Evolutionary conservation across 2,888 invertebrate genomes (phyloP).

Genomic region (Unio delphinus): DNA sequence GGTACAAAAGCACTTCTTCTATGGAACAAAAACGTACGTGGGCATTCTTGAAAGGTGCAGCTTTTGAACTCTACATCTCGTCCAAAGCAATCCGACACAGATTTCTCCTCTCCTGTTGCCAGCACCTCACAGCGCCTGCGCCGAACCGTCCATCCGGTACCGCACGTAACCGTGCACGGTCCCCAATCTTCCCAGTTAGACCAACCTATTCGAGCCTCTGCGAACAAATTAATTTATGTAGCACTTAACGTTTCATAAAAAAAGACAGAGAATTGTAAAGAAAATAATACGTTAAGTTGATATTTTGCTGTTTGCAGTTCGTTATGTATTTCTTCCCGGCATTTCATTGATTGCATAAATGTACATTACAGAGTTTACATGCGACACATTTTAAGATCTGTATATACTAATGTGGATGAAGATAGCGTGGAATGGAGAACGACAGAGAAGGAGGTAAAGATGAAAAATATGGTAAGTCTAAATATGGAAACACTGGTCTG

Average conservation of each 20-base stretch:
- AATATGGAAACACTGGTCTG: too few relatives aligned
- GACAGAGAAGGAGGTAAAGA: too few relatives aligned
- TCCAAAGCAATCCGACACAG: slow-evolving; percentile 52
- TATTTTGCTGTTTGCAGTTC: too few relatives aligned
- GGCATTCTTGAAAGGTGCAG: slow-evolving; percentile 50
- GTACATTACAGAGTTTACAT: too few relatives aligned
- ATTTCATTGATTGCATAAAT: too few relatives aligned
- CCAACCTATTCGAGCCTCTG: slow-evolving; percentile 51
- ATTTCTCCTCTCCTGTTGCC: slow-evolving; percentile 23
- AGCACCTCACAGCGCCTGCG: slow-evolving; percentile 46
- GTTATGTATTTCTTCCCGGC: too few relatives aligned
- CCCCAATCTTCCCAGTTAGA: slow-evolving; percentile 56
- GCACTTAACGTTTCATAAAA: neutral
- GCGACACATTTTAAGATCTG: too few relatives aligned
- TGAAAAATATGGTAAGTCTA: too few relatives aligned
- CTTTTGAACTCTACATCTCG: slow-evolving; percentile 47
- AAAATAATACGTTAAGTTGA: too few relatives aligned
- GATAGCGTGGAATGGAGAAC: too few relatives aligned
- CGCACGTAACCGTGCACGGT: slow-evolving; percentile 55
- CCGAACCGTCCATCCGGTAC: slow-evolving; percentile 49
- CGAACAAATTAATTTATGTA: slow-evolving; percentile 1
- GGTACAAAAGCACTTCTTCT: too few relatives aligned
- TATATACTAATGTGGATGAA: too few relatives aligned
- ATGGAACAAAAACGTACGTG: slow-evolving; percentile 44
- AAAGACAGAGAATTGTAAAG: neutral